Percentiles rank a stretch among this genome's conserved stretches.
phyloP scores from a whole-genome alignment of 2,888 invertebrate genomes.

The Volucella inflata region DNA sequence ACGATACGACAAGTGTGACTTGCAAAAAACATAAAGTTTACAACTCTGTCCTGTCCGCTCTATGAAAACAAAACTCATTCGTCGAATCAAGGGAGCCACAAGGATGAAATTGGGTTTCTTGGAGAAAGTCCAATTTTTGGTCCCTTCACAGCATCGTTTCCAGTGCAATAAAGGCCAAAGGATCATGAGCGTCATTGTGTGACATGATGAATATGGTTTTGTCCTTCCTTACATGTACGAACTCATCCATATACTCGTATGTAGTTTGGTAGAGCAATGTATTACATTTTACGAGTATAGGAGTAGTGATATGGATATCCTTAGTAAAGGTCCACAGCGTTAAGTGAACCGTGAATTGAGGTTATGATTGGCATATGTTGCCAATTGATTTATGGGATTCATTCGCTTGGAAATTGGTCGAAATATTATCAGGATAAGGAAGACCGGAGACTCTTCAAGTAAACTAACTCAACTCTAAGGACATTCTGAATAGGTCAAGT shows the following conservation, averaged over 20 bases:
- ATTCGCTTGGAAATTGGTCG: conserved; percentile 52
- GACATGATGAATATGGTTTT: conserved; percentile 35
- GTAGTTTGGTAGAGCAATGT: too few species aligned
- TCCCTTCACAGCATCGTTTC: conserved; percentile 25
- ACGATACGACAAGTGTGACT: conserved; percentile 16
- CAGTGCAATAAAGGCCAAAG: conserved; percentile 23
- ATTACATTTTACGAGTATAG: background rate
- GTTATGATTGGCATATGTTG: conserved; percentile 69
- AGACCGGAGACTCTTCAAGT: conserved; percentile 1
- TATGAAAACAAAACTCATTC: conserved; percentile 40
- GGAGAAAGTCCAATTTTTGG: conserved; percentile 7
- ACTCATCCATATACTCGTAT: too few species aligned
- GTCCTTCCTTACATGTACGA: background rate
- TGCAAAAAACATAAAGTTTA: conserved; percentile 12
- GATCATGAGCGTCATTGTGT: conserved; percentile 35
- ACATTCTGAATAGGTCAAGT: too few species aligned
- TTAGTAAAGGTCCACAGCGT: conserved; percentile 13
- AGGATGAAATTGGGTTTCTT: conserved; percentile 29
- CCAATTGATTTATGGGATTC: conserved; percentile 63
- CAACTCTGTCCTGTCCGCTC: conserved; percentile 11
- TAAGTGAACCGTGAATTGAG: conserved; percentile 54
- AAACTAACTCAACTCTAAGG: conserved; percentile 33
- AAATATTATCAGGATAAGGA: conserved; percentile 18
- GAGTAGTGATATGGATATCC: background rate
- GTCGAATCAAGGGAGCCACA: conserved; percentile 26